Percentiles rank a stretch among this genome's conserved stretches.
Evolutionary conservation across 2,113 vertebrate species (phyloP).

Genomic region (Percina caprodes): DNA sequence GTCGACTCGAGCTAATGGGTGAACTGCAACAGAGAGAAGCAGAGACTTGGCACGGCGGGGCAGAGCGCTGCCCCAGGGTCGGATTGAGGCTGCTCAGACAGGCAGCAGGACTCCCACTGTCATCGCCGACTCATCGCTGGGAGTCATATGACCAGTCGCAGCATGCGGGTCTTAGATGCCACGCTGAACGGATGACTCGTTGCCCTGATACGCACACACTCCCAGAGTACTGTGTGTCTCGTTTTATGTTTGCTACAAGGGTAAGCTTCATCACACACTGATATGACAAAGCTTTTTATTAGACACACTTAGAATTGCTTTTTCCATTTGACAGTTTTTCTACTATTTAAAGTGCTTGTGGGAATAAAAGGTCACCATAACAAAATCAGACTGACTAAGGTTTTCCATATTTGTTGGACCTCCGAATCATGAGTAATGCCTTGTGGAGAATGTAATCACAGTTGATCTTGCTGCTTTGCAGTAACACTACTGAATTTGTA

Average conservation of each 20-base stretch:
- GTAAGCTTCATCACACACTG: slow-evolving; percentile 6
- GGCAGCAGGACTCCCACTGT: slow-evolving; percentile 54
- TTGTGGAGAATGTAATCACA: not conserved
- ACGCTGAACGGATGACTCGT: slow-evolving; percentile 51
- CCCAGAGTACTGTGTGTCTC: slow-evolving; percentile 37
- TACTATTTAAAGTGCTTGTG: not conserved
- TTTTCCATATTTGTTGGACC: not conserved
- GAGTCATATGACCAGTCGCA: slow-evolving; percentile 63
- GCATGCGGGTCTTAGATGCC: slow-evolving; percentile 50
- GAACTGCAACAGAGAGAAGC: slow-evolving; percentile 33
- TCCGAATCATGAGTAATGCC: not conserved
- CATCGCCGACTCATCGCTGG: slow-evolving; percentile 64
- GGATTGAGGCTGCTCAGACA: slow-evolving; percentile 42
- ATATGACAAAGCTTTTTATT: slow-evolving; percentile 37
- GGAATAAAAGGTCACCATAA: not conserved
- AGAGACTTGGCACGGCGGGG: slow-evolving; percentile 38
- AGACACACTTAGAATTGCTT: not conserved
- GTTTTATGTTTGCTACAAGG: slow-evolving; percentile 35
- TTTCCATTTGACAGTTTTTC: not conserved
- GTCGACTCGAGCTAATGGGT: slow-evolving; percentile 38
- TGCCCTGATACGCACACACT: slow-evolving; percentile 6
- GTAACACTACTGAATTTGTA: not conserved
- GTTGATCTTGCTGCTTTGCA: not conserved
- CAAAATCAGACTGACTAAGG: not conserved
- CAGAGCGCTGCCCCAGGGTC: slow-evolving; percentile 39